Evolutionary conservation across 2,797 vertebrate species (phyloP), one percentile per base, ranked within the genome.

Genomic region (Acrossocheilus fasciatus): DNA sequence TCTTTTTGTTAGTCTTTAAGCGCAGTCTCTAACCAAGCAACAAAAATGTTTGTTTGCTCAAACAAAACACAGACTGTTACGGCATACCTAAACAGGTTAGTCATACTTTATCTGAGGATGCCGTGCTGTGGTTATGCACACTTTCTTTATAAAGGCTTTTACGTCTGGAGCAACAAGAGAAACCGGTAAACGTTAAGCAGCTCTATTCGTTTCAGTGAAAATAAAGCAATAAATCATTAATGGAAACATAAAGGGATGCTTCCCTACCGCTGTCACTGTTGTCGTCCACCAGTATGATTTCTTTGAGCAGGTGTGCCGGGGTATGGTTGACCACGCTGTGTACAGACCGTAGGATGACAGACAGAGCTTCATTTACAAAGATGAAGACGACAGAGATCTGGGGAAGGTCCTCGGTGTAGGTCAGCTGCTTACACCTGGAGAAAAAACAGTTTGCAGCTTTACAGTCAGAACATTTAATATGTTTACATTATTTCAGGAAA

Each of bases 291-390:
- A 99, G 94, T 87, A 99, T 97, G 92, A 99, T 96, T 92, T 99
- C 98, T 91, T 98, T 99, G 69, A 99, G 97, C 87, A 99, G 91
- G 89, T 97, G 97, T 0, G 97, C 96, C 0, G 98, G 98, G 0
- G 98, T 99, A 94, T 97, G 98, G 91, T 99, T 99, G 93, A 99
- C 97, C 85, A 99, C 97, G 0, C 98, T 99, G 96, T 99, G 98
- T 66, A 99, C 97, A 0, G 98, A 99, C 85, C 98, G 97, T 92
- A 99, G 95, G 92, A 99, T 99, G 89, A 99, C 98, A 0, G 98
- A 99, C 1, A 99, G 95, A 0, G 98, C 98, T 92, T 99, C 98
- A 0, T 99, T 99, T 85, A 98, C 98, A 10, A 99, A 99, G 90
- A 99, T 99, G 83, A 99, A 99, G 89, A 99, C 98, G 91, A 99